These are phyloP conservation scores for Noctuana brunneofusca DNA, from an alignment of 2,888 invertebrate genomes.

Conservation along the genomic window DNA sequence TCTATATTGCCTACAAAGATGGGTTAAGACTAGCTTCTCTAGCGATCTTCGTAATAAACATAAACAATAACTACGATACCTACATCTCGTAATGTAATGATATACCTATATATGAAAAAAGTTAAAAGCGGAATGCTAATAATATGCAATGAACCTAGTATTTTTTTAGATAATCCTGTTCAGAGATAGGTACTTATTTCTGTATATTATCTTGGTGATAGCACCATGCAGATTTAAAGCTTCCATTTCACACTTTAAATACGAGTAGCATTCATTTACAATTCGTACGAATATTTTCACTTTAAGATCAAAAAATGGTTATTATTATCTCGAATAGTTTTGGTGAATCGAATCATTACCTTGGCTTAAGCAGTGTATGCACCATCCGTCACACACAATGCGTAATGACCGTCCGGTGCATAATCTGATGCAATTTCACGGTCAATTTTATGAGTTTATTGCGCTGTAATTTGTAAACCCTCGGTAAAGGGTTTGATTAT, in stretches of 20 bases:
- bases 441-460: slow-evolving; percentile 21
- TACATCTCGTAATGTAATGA: too few species aligned
- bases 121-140: too few species aligned
- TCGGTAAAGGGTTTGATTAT: neutral
- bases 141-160: too few species aligned
- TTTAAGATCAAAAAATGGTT: neutral
- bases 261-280: neutral
- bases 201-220: too few species aligned
- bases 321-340: neutral
- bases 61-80: too few species aligned
- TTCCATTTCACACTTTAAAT: slow-evolving; percentile 6
- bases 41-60: too few species aligned
- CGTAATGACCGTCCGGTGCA: slow-evolving; percentile 17
- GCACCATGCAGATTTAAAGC: neutral
- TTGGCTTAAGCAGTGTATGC: neutral
- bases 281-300: neutral
- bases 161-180: too few species aligned
- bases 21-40: too few species aligned
- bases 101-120: too few species aligned
- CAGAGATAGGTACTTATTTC: too few species aligned
- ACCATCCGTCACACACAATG: slow-evolving; percentile 5
- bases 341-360: neutral
- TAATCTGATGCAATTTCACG: slow-evolving; percentile 23
- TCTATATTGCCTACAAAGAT: too few species aligned
- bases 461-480: slow-evolving; percentile 2